Conservation (phyloP, 2,113 vertebrate genomes). For the Siniperca chuatsi region DNA sequence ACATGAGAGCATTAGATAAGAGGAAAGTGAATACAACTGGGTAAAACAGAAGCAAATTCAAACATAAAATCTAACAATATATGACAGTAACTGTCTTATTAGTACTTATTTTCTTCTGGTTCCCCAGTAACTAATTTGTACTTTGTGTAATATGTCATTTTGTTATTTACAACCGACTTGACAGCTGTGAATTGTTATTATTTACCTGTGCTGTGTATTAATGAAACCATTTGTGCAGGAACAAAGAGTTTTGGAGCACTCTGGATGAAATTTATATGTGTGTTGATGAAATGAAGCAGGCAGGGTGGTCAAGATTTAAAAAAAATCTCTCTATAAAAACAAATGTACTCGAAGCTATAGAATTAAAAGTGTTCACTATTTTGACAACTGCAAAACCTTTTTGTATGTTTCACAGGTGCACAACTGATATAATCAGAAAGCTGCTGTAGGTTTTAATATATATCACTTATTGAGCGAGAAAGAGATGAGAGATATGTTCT, state of each 20-base stretch:
- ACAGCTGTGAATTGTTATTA: constrained; percentile 45
- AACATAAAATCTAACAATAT: constrained; percentile 60
- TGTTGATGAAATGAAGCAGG: not conserved
- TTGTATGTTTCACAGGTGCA: constrained; percentile 20
- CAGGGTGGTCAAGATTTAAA: not conserved
- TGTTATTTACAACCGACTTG: constrained; percentile 59
- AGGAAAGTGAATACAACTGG: constrained; percentile 56
- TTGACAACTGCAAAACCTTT: constrained; percentile 44
- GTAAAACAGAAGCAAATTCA: constrained; percentile 56
- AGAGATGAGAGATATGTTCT: constrained; percentile 80
- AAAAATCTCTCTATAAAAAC: not conserved
- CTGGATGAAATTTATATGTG: not conserved
- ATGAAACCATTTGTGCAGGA: constrained; percentile 36
- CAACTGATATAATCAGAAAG: constrained; percentile 70
- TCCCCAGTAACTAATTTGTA: constrained; percentile 69
- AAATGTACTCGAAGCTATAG: not conserved
- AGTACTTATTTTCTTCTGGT: constrained; percentile 58
- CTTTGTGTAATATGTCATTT: constrained; percentile 63
- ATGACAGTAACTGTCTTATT: constrained; percentile 75
- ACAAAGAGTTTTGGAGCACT: constrained; percentile 37
- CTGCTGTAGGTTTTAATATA: constrained; percentile 76
- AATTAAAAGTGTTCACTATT: constrained; percentile 13
- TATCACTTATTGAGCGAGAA: constrained; percentile 76
- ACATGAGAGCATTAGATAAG: constrained; percentile 74
- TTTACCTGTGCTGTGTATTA: constrained; percentile 43